phyloP scores from a whole-genome alignment of 2,888 invertebrate genomes.

The Zeuzera pyrina region DNA sequence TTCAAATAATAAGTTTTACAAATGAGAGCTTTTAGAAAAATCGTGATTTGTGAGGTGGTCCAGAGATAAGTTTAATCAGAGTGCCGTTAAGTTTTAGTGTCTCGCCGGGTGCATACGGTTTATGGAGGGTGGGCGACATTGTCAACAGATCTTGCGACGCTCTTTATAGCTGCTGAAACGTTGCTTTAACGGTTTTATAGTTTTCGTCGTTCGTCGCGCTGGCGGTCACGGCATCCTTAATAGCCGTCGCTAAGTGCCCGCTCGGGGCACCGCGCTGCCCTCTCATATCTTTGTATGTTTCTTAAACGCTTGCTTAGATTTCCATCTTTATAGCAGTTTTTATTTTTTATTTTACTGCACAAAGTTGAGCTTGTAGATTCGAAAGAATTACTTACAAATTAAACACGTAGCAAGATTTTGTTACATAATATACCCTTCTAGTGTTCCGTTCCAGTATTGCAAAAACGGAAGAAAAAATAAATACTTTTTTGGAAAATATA shows the following conservation, averaged over 20 bases:
- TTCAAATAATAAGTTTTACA: no score
- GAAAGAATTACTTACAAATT: no score
- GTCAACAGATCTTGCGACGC: conserved; percentile 71
- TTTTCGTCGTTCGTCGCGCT: conserved; percentile 66
- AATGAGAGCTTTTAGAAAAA: conserved; percentile 45
- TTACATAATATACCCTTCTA: no score
- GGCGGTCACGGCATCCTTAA: conserved; percentile 67
- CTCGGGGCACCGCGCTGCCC: conserved; percentile 57
- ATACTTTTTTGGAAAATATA: no score
- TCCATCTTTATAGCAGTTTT: conserved; percentile 48
- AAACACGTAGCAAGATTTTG: no score
- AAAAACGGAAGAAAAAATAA: no score
- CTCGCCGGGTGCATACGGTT: conserved; percentile 67
- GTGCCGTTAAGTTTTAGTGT: conserved; percentile 67
- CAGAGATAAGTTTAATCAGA: conserved; percentile 70
- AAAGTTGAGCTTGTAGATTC: no score
- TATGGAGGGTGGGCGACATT: conserved; percentile 68
- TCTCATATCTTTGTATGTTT: conserved; percentile 55
- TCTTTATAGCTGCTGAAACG: conserved; percentile 72
- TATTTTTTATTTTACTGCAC: no score
- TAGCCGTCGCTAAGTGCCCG: conserved; percentile 68
- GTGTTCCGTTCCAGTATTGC: no score
- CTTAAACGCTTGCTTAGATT: conserved; percentile 54
- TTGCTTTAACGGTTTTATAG: conserved; percentile 73
- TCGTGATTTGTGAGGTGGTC: conserved; percentile 49